Conservation (phyloP, 2,888 invertebrate genomes). For the Frankliniella intonsa region DNA sequence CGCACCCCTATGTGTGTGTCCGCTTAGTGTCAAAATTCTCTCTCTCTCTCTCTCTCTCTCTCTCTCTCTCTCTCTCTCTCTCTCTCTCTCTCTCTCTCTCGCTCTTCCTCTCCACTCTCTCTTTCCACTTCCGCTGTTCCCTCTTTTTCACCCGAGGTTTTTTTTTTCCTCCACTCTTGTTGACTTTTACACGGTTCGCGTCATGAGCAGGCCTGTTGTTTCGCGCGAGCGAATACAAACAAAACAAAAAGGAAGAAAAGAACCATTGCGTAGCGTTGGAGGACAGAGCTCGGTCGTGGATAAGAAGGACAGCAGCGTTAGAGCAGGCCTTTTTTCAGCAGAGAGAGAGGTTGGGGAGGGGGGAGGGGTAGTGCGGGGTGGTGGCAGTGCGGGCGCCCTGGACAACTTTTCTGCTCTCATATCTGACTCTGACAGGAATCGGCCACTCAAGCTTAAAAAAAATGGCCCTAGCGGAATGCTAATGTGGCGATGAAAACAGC, state of each 20-base stretch:
- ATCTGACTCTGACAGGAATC: slow-evolving; percentile 37
- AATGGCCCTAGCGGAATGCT: slow-evolving; percentile 2
- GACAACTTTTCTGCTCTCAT: slow-evolving; percentile 37
- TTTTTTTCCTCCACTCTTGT: no score
- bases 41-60: no score
- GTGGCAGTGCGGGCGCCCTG: slow-evolving; percentile 35
- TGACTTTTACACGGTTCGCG: no score
- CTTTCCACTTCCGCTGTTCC: neutral
- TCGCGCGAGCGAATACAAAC: no score
- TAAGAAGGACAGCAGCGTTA: slow-evolving; percentile 19
- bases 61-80: no score
- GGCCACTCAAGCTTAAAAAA: slow-evolving; percentile 13
- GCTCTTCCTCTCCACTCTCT: no score
- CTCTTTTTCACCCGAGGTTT: neutral
- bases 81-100: no score
- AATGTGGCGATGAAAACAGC: slow-evolving; percentile 16
- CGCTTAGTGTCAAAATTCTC: no score
- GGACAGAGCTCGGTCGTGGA: neutral
- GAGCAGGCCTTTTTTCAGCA: slow-evolving; percentile 30
- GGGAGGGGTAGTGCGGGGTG: slow-evolving; percentile 31
- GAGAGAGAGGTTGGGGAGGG: slow-evolving; percentile 32
- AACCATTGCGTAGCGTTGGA: neutral
- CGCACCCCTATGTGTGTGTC: no score
- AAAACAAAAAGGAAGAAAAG: neutral
- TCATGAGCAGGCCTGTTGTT: no score